Evolutionary conservation across 2,888 invertebrate genomes (phyloP).

Genomic region (Cenopis cana): DNA sequence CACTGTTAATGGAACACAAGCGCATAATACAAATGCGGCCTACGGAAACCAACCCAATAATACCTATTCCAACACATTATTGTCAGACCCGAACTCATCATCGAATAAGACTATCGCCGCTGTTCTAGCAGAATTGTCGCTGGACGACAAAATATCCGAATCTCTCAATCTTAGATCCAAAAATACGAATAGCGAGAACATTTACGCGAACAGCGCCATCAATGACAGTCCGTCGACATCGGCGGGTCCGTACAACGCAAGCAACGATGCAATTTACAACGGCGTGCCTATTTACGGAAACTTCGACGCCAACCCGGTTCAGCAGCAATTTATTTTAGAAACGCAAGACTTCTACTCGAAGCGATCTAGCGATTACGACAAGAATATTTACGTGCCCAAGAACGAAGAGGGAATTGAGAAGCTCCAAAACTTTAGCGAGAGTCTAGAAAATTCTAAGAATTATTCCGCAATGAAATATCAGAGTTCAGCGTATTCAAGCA

Average conservation of each 20-base stretch:
- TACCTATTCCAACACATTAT: constrained; percentile 59
- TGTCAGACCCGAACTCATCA: constrained; percentile 57
- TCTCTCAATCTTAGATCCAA: constrained; percentile 79
- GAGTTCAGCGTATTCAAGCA: constrained; percentile 59
- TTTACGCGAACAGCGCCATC: constrained; percentile 64
- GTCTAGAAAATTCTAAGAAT: constrained; percentile 75
- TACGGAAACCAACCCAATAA: constrained; percentile 59
- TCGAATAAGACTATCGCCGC: constrained; percentile 53
- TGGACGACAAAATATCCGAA: constrained; percentile 80
- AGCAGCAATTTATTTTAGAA: constrained; percentile 73
- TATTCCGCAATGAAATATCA: constrained; percentile 77
- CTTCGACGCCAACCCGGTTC: constrained; percentile 67
- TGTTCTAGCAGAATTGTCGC: constrained; percentile 69
- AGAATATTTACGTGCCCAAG: constrained; percentile 77
- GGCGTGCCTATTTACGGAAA: constrained; percentile 73
- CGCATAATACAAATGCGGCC: constrained; percentile 33
- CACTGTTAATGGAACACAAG: constrained; percentile 7
- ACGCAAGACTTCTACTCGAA: constrained; percentile 79
- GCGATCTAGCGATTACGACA: constrained; percentile 73
- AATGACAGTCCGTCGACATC: constrained; percentile 57
- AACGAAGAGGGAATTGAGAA: constrained; percentile 72
- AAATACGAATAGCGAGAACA: constrained; percentile 68
- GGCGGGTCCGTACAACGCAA: constrained; percentile 47
- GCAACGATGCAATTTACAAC: constrained; percentile 55
- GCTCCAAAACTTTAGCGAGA: constrained; percentile 72